phyloP scores from a whole-genome alignment of 1,140 invertebrate genomes.

The Pseudomyrmex sp. region DNA sequence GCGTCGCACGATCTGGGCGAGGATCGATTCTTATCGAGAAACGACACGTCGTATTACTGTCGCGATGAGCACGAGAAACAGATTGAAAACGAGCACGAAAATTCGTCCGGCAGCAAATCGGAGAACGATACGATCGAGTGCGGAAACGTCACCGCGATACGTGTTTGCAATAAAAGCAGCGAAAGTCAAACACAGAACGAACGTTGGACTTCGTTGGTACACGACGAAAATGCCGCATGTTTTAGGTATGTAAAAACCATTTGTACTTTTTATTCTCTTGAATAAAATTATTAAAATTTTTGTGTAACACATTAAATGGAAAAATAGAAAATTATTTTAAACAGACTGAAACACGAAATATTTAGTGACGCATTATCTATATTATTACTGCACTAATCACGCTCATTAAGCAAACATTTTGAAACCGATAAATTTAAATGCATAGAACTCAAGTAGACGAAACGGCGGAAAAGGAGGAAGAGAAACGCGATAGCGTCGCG shows the following conservation, averaged over 20 bases:
- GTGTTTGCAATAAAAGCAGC: constrained; percentile 38
- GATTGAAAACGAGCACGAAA: constrained; percentile 59
- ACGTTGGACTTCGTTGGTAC: constrained; percentile 30
- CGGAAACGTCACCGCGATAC: constrained; percentile 78
- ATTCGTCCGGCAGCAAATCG: constrained; percentile 41
- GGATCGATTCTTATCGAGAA: constrained; percentile 34
- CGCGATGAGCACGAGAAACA: constrained; percentile 17
- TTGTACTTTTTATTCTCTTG: not conserved
- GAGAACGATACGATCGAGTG: constrained; percentile 67
- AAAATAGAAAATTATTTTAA: no score
- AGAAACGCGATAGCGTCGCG: constrained; percentile 38
- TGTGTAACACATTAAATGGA: no score
- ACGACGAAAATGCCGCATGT: constrained; percentile 37
- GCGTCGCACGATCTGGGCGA: constrained; percentile 72
- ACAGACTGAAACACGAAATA: no score
- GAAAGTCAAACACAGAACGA: constrained; percentile 9
- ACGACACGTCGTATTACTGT: not conserved
- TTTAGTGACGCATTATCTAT: no score
- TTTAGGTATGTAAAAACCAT: constrained; percentile 53
- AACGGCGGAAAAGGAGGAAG: constrained; percentile 46
- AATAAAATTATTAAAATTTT: no score
- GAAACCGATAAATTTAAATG: constrained; percentile 30
- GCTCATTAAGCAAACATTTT: not conserved
- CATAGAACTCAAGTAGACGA: constrained; percentile 37
- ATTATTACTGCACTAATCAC: not conserved